Conservation (phyloP, 2,797 vertebrate species). For the Chaunax sp. region DNA sequence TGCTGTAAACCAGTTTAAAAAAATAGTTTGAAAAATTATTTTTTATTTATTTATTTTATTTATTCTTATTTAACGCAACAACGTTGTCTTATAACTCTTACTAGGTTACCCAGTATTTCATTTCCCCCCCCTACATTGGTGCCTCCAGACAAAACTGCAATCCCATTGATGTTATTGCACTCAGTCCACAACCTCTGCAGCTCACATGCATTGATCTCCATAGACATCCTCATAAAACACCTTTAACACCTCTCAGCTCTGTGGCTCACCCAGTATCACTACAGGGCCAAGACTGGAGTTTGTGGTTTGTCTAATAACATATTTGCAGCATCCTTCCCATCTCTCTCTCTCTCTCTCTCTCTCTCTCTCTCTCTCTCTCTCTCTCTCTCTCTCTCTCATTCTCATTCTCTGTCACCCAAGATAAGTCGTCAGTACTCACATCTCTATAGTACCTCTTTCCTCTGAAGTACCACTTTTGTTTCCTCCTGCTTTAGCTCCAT, state of each 20-base stretch:
- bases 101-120: too few relatives aligned
- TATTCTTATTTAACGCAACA: too few relatives aligned
- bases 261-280: slow-evolving; percentile 20
- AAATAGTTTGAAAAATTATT: too few relatives aligned
- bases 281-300: slow-evolving; percentile 24
- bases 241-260: slow-evolving; percentile 34
- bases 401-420: slow-evolving; percentile 14
- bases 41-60: too few relatives aligned
- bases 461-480: slow-evolving; percentile 28
- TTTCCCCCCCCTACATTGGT: too few relatives aligned
- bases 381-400: slow-evolving; percentile 15
- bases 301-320: slow-evolving; percentile 60
- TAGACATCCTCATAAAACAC: slow-evolving; percentile 55
- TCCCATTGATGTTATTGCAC: slow-evolving; percentile 28
- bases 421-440: slow-evolving; percentile 44
- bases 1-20: too few relatives aligned
- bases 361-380: slow-evolving; percentile 4
- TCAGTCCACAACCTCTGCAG: neutral
- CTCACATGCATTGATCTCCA: slow-evolving; percentile 56
- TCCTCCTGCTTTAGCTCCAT: slow-evolving; percentile 12
- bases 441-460: slow-evolving; percentile 9
- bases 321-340: slow-evolving; percentile 20
- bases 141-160: slow-evolving; percentile 34
- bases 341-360: slow-evolving; percentile 8
- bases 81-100: too few relatives aligned